These are phyloP conservation scores for Urophycis tenuis DNA, from an alignment of 2,797 vertebrate genomes.

Conservation along the genomic window DNA sequence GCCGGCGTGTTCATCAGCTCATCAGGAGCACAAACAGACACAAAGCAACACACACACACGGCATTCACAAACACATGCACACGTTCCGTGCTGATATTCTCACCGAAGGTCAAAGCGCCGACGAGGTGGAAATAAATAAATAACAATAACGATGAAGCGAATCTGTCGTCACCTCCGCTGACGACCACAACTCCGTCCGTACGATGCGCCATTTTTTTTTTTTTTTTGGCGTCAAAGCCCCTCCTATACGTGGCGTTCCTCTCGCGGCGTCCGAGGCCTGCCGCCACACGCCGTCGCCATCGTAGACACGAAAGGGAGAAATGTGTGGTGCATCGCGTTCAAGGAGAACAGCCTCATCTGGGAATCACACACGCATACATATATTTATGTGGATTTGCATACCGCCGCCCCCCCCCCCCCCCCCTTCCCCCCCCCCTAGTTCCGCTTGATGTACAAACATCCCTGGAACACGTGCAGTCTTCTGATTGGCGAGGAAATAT, in stretches of 20 bases:
- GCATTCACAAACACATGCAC: background rate
- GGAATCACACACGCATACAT: constrained; percentile 17
- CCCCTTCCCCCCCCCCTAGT: no score
- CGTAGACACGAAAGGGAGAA: constrained; percentile 60
- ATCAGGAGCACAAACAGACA: background rate
- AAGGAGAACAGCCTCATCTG: constrained; percentile 66
- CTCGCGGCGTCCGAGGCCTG: constrained; percentile 44
- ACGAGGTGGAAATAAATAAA: constrained; percentile 13
- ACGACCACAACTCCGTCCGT: constrained; percentile 54
- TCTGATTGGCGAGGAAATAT: constrained; percentile 60
- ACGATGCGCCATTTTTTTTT: constrained; percentile 57
- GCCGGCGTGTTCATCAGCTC: background rate
- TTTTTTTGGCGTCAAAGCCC: constrained; percentile 62
- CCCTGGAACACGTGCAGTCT: constrained; percentile 42
- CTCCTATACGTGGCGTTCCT: constrained; percentile 44
- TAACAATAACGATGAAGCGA: constrained; percentile 51
- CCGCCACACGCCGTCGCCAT: constrained; percentile 61
- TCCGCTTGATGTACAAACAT: constrained; percentile 46
- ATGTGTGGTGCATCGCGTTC: constrained; percentile 57
- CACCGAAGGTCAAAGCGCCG: background rate
- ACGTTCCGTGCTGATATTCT: background rate
- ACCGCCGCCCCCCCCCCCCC: no score
- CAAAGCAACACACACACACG: background rate
- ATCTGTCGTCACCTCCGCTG: constrained; percentile 43
- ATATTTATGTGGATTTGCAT: constrained; percentile 53